Conservation (phyloP, 2,113 vertebrate species). For the Acanthochromis polyacanthus region DNA sequence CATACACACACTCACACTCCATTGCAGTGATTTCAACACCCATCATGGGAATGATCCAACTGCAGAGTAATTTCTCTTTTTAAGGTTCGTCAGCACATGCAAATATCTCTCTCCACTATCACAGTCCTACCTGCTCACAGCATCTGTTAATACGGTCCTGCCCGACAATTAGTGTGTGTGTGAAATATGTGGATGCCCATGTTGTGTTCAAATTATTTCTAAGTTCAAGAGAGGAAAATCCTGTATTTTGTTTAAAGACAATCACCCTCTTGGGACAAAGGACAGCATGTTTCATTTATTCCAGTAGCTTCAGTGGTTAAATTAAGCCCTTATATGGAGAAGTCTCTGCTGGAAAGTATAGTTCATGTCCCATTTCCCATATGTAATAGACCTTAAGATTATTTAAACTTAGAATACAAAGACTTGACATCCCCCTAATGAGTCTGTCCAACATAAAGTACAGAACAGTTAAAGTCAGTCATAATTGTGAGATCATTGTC, state of each 20-base stretch:
- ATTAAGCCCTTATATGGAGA: background rate
- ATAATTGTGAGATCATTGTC: conserved; percentile 17
- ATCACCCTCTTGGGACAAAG: background rate
- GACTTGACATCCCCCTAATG: background rate
- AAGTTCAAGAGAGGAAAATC: conserved; percentile 7
- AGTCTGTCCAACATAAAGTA: background rate
- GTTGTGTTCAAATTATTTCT: conserved; percentile 7
- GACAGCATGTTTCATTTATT: conserved; percentile 17
- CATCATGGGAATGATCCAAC: conserved; percentile 59
- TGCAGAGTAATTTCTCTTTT: conserved; percentile 57
- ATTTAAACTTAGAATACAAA: background rate
- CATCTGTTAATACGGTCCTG: conserved; percentile 26
- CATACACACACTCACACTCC: conserved; percentile 25
- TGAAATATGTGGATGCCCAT: background rate
- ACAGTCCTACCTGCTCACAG: conserved; percentile 15
- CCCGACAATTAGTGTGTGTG: conserved; percentile 17
- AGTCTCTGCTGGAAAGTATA: no score
- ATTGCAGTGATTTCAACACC: conserved; percentile 57
- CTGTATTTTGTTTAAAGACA: conserved; percentile 19
- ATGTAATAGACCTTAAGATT: background rate
- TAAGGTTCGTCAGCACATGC: conserved; percentile 52
- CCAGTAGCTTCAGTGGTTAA: conserved; percentile 4
- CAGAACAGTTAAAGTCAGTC: background rate
- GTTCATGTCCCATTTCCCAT: background rate
- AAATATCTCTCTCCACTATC: conserved; percentile 31